Percentiles rank a stretch among this genome's conserved stretches.
These are phyloP conservation scores for Coelinius sp. DNA, from an alignment of 2,888 invertebrate species.

Conservation along the genomic window DNA sequence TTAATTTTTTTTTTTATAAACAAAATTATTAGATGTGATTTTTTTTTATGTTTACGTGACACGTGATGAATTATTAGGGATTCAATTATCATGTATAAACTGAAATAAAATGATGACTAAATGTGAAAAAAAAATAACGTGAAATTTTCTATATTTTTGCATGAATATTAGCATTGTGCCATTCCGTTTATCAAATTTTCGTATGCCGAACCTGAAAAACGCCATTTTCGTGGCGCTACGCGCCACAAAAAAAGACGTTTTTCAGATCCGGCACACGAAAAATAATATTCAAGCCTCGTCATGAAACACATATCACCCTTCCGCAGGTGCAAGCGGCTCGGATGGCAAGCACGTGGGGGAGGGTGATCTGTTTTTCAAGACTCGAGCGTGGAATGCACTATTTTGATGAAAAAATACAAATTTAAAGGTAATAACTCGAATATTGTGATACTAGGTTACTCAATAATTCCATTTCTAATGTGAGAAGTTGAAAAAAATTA, in stretches of 20 bases:
- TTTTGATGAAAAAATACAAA: slow-evolving; percentile 8
- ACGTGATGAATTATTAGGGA: slow-evolving; percentile 28
- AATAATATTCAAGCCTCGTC: too few species aligned
- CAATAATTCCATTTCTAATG: slow-evolving; percentile 55
- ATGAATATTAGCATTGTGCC: slow-evolving; percentile 57
- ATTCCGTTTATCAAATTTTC: slow-evolving; percentile 66
- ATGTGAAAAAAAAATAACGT: slow-evolving; percentile 19
- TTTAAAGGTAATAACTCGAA: slow-evolving; percentile 20
- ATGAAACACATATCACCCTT: too few species aligned
- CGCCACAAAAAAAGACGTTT: too few species aligned
- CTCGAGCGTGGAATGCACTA: too few species aligned
- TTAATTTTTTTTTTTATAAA: slow-evolving; percentile 16
- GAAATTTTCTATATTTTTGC: slow-evolving; percentile 38
- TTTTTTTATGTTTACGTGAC: slow-evolving; percentile 28
- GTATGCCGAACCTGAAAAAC: too few species aligned
- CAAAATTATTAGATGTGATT: slow-evolving; percentile 18
- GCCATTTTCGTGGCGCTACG: too few species aligned
- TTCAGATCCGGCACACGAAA: too few species aligned
- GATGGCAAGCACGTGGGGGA: too few species aligned
- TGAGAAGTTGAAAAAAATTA: slow-evolving; percentile 55
- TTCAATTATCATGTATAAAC: slow-evolving; percentile 16
- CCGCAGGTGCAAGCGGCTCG: too few species aligned
- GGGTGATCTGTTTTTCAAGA: too few species aligned
- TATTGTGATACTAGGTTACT: slow-evolving; percentile 68
- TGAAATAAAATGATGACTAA: slow-evolving; percentile 12